Base-by-base conservation (phyloP, 1,140 invertebrate genomes). In the Teleogryllus occipitalis region DNA sequence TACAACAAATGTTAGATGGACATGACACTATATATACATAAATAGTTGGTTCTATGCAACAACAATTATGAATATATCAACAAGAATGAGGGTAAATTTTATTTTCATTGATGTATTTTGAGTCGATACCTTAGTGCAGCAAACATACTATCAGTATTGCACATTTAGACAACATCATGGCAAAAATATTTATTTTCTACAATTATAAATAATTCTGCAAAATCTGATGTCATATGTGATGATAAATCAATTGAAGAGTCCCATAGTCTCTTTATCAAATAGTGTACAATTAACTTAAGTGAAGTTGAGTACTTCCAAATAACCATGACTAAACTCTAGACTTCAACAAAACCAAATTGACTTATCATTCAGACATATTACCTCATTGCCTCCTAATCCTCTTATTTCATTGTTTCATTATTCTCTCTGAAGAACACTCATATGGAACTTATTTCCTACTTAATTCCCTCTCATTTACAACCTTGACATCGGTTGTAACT, bases 291-390 rank as follows among this genome's bases (percentile, higher is more conserved):
- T 65, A 65, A 65, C 54, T 14, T 65, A 65, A 65, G 18, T 18
- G 54, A 65, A 65, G 54, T 65, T 65, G 54, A 65, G 54, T 65
- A 65, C 54, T 65, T 65, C 18, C 18, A 65, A 65, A 65, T 65
- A 14, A 65, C 18, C 10, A 65, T 10, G 10, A 65, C 54, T 65
- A 14, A 65, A 65, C 54, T 65, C 18, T 18, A 65, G 18, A 18
- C 54, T 65, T 65, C 54, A 65, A 65, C 54, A 65, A 65, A 65
- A 65, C 18, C 54, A 65, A 65, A 65, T 65, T 65, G 54, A 65
- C 54, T 65, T 65, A 14, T 65, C 54, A 65, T 10, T 10, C 10
- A 65, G 18, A 65, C 54, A 65, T 39, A 47, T 76, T 39, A 39
- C 75, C 14, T 76, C n/a, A 48, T 47, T n/a, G 8, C 47, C 47